Percentiles rank a stretch among this genome's conserved stretches.
Evolutionary conservation across 2,888 invertebrate genomes (phyloP).

Genomic region (Sinodicranocentrus sp.): DNA sequence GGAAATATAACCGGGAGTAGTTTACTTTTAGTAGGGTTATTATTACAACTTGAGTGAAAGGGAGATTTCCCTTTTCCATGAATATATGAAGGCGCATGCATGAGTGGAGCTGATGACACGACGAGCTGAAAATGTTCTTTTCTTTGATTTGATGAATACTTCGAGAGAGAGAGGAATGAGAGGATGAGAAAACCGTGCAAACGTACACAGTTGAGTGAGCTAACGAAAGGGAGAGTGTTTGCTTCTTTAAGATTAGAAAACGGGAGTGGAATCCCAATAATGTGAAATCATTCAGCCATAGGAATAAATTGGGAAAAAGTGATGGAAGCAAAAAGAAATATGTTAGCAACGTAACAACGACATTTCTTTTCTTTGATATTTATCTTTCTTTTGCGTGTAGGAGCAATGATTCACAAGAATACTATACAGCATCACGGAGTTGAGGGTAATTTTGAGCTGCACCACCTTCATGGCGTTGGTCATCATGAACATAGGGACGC

Average conservation of each 20-base stretch:
- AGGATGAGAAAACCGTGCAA: background rate
- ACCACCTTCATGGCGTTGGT: constrained; percentile 25
- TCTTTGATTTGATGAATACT: constrained; percentile 10
- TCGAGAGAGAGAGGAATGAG: background rate
- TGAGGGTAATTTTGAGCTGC: constrained; percentile 47
- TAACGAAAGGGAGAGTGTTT: constrained; percentile 1
- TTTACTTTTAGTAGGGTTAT: no score
- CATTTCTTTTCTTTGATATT: background rate
- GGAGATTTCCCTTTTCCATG: no score
- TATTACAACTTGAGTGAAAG: no score
- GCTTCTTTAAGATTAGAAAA: background rate
- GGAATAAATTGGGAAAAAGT: background rate
- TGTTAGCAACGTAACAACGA: background rate
- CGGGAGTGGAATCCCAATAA: background rate
- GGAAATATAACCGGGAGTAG: no score
- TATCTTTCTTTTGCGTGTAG: constrained; percentile 9
- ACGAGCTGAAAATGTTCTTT: background rate
- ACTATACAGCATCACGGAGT: constrained; percentile 39
- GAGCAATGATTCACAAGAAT: constrained; percentile 22
- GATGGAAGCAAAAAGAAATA: background rate
- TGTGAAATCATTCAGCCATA: no score
- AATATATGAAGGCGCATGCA: background rate
- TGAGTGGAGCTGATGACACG: constrained; percentile 12
- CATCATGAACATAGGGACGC: constrained; percentile 7
- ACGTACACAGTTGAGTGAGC: background rate